Evolutionary conservation across 2,888 invertebrate species (phyloP).

Genomic region (Sminthurides aquaticus): DNA sequence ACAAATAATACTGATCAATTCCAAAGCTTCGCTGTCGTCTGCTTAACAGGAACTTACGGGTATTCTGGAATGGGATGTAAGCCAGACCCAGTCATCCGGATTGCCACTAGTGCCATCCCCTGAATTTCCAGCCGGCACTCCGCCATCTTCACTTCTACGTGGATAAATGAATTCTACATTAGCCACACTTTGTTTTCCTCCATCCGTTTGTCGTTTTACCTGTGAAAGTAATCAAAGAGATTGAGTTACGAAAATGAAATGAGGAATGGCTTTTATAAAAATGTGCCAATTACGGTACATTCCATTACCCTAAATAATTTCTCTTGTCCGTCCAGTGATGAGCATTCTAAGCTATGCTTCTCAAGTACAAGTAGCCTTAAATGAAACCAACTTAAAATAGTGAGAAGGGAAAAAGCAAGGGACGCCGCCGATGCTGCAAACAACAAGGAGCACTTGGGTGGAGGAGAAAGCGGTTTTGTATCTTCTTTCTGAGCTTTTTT

Average conservation of each 20-base stretch:
- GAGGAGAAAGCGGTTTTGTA: not conserved
- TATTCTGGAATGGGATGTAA: constrained; percentile 76
- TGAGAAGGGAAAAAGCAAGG: not conserved
- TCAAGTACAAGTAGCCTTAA: not conserved
- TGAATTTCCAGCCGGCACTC: not conserved
- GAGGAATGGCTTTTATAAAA: too few species aligned
- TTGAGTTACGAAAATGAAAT: too few species aligned
- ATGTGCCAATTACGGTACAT: too few species aligned
- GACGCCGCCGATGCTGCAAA: not conserved
- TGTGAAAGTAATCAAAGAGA: too few species aligned
- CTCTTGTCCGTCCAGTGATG: too few species aligned
- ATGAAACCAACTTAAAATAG: not conserved
- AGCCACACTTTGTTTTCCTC: not conserved
- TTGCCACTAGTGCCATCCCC: constrained; percentile 1
- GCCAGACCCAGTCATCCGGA: constrained; percentile 57
- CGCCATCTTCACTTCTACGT: not conserved
- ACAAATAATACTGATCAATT: not conserved
- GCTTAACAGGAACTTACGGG: constrained; percentile 56
- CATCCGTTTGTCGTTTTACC: not conserved
- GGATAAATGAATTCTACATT: not conserved
- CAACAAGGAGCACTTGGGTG: not conserved
- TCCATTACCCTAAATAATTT: too few species aligned
- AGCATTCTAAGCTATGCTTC: too few species aligned
- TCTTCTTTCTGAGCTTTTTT: not conserved
- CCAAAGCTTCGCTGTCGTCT: not conserved